Conservation (phyloP, 2,888 invertebrate species). For the Standfussiana lucernea region DNA sequence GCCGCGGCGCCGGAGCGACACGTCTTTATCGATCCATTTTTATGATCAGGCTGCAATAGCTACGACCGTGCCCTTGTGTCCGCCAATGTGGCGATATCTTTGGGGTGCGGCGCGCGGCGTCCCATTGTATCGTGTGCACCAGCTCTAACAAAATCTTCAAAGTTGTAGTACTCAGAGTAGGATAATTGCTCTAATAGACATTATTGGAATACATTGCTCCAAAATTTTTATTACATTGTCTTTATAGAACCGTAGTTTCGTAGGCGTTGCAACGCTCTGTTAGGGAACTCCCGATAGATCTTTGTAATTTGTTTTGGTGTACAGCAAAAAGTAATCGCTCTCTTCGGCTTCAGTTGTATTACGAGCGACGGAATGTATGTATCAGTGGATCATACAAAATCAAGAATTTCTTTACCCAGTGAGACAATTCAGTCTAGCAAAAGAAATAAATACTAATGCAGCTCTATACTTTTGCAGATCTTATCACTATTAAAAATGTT, state of each 20-base stretch:
- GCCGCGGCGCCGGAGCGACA: too few species aligned
- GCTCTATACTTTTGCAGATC: conserved; percentile 84
- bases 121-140: too few species aligned
- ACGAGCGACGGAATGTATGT: not conserved
- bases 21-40: too few species aligned
- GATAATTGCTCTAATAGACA: too few species aligned
- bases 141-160: too few species aligned
- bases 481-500: conserved; percentile 89
- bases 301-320: not conserved
- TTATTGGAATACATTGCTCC: not conserved
- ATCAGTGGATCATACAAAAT: not conserved
- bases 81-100: too few species aligned
- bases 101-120: too few species aligned
- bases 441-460: too few species aligned
- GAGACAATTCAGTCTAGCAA: not conserved
- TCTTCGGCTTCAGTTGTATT: not conserved
- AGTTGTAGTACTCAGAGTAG: not conserved
- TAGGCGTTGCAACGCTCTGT: not conserved
- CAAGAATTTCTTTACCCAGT: not conserved
- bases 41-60: too few species aligned
- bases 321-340: not conserved
- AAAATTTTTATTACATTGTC: not conserved
- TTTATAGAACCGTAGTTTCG: too few species aligned
- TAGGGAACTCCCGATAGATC: not conserved
- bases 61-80: too few species aligned